These are phyloP conservation scores for Arrhopalites spinosus DNA, from an alignment of 2,888 invertebrate genomes.

Conservation along the genomic window DNA sequence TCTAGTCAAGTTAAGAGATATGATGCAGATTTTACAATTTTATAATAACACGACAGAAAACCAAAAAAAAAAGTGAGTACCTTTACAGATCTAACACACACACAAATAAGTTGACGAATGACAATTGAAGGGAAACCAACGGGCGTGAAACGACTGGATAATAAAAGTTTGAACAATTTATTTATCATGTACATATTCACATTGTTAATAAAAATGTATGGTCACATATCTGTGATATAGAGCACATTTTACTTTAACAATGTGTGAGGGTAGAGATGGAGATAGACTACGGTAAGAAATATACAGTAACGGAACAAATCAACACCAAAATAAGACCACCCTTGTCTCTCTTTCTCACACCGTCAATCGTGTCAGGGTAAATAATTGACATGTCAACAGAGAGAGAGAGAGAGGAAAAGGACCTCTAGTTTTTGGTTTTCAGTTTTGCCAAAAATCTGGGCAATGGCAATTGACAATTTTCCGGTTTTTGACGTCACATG, in stretches of 20 bases:
- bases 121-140: constrained; percentile 6
- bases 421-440: constrained; percentile 1
- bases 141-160: constrained; percentile 23
- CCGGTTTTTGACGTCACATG: constrained; percentile 3
- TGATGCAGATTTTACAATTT: too few relatives aligned
- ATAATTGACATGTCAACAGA: constrained; percentile 33
- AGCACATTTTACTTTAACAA: too few relatives aligned
- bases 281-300: too few relatives aligned
- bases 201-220: constrained; percentile 2
- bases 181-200: too few relatives aligned
- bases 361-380: constrained; percentile 16
- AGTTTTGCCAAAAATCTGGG: constrained; percentile 11
- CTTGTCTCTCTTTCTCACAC: not conserved
- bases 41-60: not conserved
- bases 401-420: constrained; percentile 5
- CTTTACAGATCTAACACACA: too few relatives aligned
- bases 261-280: too few relatives aligned
- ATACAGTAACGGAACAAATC: constrained; percentile 29
- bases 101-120: too few relatives aligned
- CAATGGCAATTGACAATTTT: not conserved
- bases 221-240: too few relatives aligned
- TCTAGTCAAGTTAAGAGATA: not conserved
- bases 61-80: not conserved
- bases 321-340: constrained; percentile 32
- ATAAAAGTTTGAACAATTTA: constrained; percentile 11